Conservation (phyloP, 2,113 vertebrate species). For the Erythrolamprus reginae region DNA sequence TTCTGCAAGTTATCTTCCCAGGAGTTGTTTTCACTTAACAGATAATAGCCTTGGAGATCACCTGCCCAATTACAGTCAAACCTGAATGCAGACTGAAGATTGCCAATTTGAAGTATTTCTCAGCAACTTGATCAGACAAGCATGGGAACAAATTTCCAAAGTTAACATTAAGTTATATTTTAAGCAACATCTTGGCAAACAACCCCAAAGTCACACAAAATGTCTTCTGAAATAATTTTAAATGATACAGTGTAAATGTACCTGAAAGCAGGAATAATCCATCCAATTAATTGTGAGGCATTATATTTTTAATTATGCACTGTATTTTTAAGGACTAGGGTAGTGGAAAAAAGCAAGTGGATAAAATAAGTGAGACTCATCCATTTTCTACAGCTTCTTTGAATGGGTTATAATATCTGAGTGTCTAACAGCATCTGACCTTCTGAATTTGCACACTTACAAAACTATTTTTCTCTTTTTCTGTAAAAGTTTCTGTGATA, state of each 20-base stretch:
- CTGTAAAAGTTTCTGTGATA: background rate
- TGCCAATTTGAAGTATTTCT: background rate
- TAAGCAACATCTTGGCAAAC: slow-evolving; percentile 16
- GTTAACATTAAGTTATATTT: background rate
- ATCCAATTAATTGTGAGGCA: background rate
- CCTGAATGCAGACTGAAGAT: slow-evolving; percentile 9
- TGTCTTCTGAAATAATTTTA: background rate
- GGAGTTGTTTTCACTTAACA: background rate
- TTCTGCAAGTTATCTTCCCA: background rate
- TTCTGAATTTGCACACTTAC: background rate
- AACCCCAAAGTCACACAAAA: background rate
- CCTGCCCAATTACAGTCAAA: background rate
- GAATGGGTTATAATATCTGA: background rate
- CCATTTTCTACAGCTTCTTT: background rate
- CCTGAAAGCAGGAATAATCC: background rate
- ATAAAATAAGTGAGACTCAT: background rate
- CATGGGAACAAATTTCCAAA: background rate
- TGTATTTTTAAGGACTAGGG: background rate
- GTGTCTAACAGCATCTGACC: background rate
- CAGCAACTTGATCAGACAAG: background rate
- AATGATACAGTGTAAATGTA: background rate
- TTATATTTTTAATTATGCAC: background rate
- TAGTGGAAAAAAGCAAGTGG: background rate
- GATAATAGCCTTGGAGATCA: background rate
- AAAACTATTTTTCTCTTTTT: background rate